Evolutionary conservation across 23 tunicate genomes (phyloP), one percentile per base, ranked within the genome.

Genomic region (Trididemnum clinides): DNA sequence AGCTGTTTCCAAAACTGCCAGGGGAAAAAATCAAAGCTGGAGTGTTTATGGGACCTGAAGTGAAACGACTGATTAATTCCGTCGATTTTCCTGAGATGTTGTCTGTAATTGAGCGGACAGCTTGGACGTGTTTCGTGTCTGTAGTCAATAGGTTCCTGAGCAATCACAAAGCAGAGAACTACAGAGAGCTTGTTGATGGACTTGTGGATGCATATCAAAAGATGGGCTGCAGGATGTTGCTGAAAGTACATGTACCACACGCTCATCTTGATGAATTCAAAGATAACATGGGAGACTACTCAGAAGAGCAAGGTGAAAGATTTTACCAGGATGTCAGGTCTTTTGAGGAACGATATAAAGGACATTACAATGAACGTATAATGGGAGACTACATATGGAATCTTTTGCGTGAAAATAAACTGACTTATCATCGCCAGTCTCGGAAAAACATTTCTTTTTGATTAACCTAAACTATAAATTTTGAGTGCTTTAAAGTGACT

Each of bases 211-310:
- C 83, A 26, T 78, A 78, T 78, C 2, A 26, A 66, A 78, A 50
- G 36, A 51, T 51, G 83, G 65, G 83, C 25, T 78, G 83, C 83
- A 78, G 83, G 66, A 74, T 74, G 81, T 74, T 58, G 58, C 81
- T 74, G 28, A 74, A 74, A 39, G 28, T 74, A 37, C 81, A 37
- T 25, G 81, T 74, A 37, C 81, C 38, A 39, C 81, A 74, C 25
- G 57, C 81, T 74, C 81, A 74, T 74, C 26, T 74, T 74, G 81
- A 74, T 74, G 58, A 74, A 39, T n/a, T n/a, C n/a, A n/a, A n/a
- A n/a, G n/a, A n/a, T n/a, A n/a, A n/a, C n/a, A n/a, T n/a, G n/a
- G n/a, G 37, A 23, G 38, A 70, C 77, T 70, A 70, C 77, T 70
- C 77, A 70, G 77, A 70, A 70, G 77, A n/a, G n/a, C n/a, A n/a